Conservation (phyloP, 2,797 vertebrate species). For the Chiroxiphia lanceolata region DNA sequence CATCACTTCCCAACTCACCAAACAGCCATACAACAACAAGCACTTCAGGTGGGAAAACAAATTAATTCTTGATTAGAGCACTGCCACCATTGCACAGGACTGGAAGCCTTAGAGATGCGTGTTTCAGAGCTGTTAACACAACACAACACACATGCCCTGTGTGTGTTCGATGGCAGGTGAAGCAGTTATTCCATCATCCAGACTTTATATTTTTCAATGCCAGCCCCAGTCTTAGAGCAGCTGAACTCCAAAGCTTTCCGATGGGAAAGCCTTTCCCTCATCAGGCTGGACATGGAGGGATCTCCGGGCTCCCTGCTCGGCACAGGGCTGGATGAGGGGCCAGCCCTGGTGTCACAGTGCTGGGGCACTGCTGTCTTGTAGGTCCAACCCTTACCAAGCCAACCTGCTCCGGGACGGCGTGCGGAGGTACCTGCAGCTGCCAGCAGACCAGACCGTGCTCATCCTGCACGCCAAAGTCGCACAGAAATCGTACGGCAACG, state of each 20-base stretch:
- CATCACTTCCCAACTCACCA: background rate
- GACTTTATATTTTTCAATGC: rapidly evolving
- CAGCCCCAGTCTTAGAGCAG: background rate
- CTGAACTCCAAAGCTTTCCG: background rate
- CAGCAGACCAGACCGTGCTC: constrained; percentile 82
- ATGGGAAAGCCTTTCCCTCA: background rate
- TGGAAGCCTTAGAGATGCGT: rapidly evolving
- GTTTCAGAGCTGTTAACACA: background rate
- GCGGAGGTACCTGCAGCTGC: constrained; percentile 79
- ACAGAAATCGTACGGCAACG: constrained; percentile 95
- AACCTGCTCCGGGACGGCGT: constrained; percentile 71
- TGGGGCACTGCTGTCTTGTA: background rate
- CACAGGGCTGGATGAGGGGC: background rate
- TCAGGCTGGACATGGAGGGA: background rate
- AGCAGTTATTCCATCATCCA: background rate
- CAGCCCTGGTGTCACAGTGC: background rate
- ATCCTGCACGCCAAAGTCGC: constrained; percentile 95
- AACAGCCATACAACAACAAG: background rate
- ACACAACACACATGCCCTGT: too few species aligned
- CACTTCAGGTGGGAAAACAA: background rate
- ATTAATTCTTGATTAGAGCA: background rate
- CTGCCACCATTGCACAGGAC: background rate
- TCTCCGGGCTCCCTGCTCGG: background rate
- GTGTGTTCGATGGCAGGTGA: background rate
- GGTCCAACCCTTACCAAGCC: constrained; percentile 55